Evolutionary conservation across 2,888 invertebrate genomes (phyloP).

Genomic region (Drosophila neutralis): DNA sequence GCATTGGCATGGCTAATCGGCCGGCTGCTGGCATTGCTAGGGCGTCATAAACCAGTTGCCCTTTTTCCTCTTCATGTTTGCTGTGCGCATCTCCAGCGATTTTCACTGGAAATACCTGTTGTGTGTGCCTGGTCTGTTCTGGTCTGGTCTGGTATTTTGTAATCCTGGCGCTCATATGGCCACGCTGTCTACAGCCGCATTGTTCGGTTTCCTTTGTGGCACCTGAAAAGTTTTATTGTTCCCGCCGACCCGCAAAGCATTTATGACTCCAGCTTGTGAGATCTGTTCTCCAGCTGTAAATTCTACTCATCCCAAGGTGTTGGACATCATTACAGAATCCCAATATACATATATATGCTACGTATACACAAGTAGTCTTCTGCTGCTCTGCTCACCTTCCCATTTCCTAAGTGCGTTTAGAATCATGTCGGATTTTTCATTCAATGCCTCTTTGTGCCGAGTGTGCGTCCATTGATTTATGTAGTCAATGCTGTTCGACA

Average conservation of each 20-base stretch:
- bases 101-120: slow-evolving; percentile 75
- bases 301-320: slow-evolving; percentile 44
- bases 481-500: slow-evolving; percentile 41
- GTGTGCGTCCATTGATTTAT: slow-evolving; percentile 73
- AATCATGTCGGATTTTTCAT: slow-evolving; percentile 69
- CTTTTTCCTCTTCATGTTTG: slow-evolving; percentile 48
- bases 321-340: slow-evolving; percentile 38
- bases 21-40: slow-evolving; percentile 45
- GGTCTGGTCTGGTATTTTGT: slow-evolving; percentile 21
- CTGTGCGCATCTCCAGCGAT: slow-evolving; percentile 28
- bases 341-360: slow-evolving; percentile 3
- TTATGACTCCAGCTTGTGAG: slow-evolving; percentile 68
- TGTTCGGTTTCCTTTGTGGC: slow-evolving; percentile 66
- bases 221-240: slow-evolving; percentile 59
- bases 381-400: background rate
- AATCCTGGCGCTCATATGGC: slow-evolving; percentile 75
- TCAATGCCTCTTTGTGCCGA: slow-evolving; percentile 45
- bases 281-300: slow-evolving; percentile 66
- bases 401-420: slow-evolving; percentile 15
- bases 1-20: slow-evolving; percentile 41
- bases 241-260: slow-evolving; percentile 46
- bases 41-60: slow-evolving; percentile 78
- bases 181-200: slow-evolving; percentile 42
- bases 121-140: slow-evolving; percentile 22
- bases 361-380: slow-evolving; percentile 7